Percentiles rank a stretch among this genome's conserved stretches.
phyloP scores from a whole-genome alignment of 2,113 vertebrate genomes.

The Brachionichthys hirsutus region DNA sequence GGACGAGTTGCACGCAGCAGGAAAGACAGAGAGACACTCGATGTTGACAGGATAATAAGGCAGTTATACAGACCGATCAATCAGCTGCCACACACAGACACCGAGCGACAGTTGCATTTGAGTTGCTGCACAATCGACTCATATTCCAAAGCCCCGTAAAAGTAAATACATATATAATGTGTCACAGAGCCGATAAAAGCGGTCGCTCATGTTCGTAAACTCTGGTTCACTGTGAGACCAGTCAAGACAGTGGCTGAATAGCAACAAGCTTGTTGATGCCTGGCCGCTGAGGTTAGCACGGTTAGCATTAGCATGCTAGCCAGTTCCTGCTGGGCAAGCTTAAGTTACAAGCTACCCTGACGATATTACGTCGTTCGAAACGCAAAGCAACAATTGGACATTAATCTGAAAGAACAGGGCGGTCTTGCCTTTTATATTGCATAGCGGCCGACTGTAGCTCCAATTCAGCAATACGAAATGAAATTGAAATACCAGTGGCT shows the following conservation, averaged over 20 bases:
- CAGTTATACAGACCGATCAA: neutral
- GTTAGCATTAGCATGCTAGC: constrained; percentile 70
- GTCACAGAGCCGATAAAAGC: neutral
- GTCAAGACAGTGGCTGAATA: constrained; percentile 36
- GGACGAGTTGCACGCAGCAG: constrained; percentile 13
- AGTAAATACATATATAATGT: neutral
- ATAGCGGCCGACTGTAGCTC: constrained; percentile 67
- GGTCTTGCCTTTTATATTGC: constrained; percentile 73
- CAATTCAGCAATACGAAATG: constrained; percentile 61
- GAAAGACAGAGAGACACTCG: neutral
- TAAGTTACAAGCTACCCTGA: constrained; percentile 58
- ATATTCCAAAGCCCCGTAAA: neutral
- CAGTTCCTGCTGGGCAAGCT: constrained; percentile 53
- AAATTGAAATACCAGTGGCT: constrained; percentile 74
- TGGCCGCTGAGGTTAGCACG: constrained; percentile 54
- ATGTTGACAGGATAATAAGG: neutral
- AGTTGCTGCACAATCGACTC: constrained; percentile 25
- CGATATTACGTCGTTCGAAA: constrained; percentile 22
- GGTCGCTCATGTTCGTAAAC: neutral
- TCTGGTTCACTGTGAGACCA: constrained; percentile 10
- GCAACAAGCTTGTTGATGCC: constrained; percentile 69
- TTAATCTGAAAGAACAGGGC: constrained; percentile 17
- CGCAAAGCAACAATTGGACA: constrained; percentile 14
- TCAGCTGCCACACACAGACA: constrained; percentile 36
- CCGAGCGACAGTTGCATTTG: constrained; percentile 29